phyloP scores from a whole-genome alignment of 2,797 vertebrate genomes.

The Cirrhinus molitorella region DNA sequence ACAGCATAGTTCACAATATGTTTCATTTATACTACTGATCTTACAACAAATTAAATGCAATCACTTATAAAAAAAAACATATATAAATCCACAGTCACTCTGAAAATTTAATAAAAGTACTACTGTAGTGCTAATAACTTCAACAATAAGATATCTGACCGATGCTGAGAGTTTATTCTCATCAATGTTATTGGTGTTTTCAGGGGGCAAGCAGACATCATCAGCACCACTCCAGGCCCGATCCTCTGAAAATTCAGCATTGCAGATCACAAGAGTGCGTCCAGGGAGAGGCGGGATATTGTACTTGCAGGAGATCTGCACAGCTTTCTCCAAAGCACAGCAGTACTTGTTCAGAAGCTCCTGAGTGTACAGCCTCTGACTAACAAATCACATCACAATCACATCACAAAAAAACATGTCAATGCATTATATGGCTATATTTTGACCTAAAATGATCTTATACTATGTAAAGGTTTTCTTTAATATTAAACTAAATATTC shows the following conservation, averaged over 20 bases:
- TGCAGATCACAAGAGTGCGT: conserved; percentile 78
- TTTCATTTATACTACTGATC: conserved; percentile 3
- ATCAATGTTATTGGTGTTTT: conserved; percentile 24
- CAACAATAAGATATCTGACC: conserved; percentile 40
- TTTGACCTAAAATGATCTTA: neutral
- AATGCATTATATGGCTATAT: neutral
- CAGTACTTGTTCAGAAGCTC: conserved; percentile 80
- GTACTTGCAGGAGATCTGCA: conserved; percentile 83
- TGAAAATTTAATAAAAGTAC: neutral
- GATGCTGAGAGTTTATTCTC: neutral
- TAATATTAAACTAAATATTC: neutral
- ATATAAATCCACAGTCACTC: neutral
- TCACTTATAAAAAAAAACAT: no score
- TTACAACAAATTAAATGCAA: neutral
- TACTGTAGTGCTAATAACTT: neutral
- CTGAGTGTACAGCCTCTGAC: conserved; percentile 62
- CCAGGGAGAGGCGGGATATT: conserved; percentile 87
- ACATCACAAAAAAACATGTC: neutral
- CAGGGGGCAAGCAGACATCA: conserved; percentile 73
- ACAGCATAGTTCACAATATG: neutral
- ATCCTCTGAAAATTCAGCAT: fast-evolving
- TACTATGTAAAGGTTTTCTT: neutral
- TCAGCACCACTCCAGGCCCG: neutral
- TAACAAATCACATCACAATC: no score
- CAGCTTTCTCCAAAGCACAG: conserved; percentile 81